These are phyloP conservation scores for Sebastes cheni DNA, from an alignment of 2,797 vertebrate species.

Conservation along the genomic window DNA sequence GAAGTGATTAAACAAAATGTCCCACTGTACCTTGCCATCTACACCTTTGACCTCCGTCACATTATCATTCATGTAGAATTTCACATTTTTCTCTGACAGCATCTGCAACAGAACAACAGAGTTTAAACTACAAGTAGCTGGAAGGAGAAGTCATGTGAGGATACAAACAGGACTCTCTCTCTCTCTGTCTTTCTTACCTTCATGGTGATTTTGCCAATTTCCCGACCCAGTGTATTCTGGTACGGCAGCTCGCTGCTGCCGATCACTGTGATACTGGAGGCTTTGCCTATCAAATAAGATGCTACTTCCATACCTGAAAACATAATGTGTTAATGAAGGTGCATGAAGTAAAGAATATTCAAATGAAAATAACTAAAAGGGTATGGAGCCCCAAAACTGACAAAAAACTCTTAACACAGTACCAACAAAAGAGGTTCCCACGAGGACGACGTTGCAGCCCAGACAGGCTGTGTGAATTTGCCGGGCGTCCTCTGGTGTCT, in stretches of 20 bases:
- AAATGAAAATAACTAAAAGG: neutral
- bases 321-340: neutral
- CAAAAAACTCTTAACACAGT: conserved; percentile 8
- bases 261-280: conserved; percentile 82
- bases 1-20: neutral
- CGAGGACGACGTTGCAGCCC: conserved; percentile 78
- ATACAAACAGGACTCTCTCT: neutral
- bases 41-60: conserved; percentile 80
- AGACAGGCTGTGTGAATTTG: conserved; percentile 79
- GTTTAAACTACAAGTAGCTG: neutral
- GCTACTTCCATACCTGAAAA: conserved; percentile 87
- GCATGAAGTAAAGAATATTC: neutral
- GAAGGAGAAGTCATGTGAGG: neutral
- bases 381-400: neutral
- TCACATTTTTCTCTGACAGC: conserved; percentile 81
- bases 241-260: conserved; percentile 84
- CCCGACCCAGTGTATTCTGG: conserved; percentile 80
- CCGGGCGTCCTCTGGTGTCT: conserved; percentile 84
- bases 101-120: conserved; percentile 73
- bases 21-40: conserved; percentile 79
- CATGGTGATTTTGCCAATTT: conserved; percentile 84
- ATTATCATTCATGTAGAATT: conserved; percentile 85
- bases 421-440: conserved; percentile 85
- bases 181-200: conserved; percentile 66
- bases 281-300: conserved; percentile 83